phyloP scores from a whole-genome alignment of 2,113 vertebrate species.

The Lasiurus borealis region DNA sequence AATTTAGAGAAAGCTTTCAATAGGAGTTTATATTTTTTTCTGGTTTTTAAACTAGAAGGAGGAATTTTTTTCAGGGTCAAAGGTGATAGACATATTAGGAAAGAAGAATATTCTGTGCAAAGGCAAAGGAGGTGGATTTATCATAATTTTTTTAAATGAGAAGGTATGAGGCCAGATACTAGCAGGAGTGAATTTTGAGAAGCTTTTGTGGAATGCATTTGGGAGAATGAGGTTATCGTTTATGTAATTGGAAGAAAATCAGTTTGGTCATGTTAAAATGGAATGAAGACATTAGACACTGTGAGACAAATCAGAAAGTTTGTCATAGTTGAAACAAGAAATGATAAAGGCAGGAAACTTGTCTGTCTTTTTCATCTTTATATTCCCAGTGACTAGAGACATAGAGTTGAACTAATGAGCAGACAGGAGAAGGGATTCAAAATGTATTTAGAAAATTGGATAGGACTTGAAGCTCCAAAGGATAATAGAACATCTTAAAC shows the following conservation, averaged over 20 bases:
- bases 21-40: not conserved
- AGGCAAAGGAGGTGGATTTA: not conserved
- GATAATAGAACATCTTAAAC: not conserved
- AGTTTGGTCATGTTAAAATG: not conserved
- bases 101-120: not conserved
- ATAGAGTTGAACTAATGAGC: slow-evolving; percentile 20
- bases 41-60: not conserved
- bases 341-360: slow-evolving; percentile 4
- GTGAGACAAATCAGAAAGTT: slow-evolving; percentile 42
- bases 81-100: not conserved
- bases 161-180: not conserved
- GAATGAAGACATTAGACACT: not conserved
- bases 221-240: not conserved
- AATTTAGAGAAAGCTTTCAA: not conserved
- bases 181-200: not conserved
- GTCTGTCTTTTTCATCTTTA: slow-evolving; percentile 49
- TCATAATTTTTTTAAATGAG: not conserved
- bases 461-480: not conserved
- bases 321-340: slow-evolving; percentile 43
- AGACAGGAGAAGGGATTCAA: not conserved
- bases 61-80: not conserved
- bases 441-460: slow-evolving; percentile 29
- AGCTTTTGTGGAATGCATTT: not conserved
- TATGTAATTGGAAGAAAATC: slow-evolving; percentile 14
- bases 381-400: slow-evolving; percentile 12